Percentiles rank a stretch among this genome's conserved stretches.
Conservation (phyloP, 2,888 invertebrate species). For the Leucoptera coffeella region DNA sequence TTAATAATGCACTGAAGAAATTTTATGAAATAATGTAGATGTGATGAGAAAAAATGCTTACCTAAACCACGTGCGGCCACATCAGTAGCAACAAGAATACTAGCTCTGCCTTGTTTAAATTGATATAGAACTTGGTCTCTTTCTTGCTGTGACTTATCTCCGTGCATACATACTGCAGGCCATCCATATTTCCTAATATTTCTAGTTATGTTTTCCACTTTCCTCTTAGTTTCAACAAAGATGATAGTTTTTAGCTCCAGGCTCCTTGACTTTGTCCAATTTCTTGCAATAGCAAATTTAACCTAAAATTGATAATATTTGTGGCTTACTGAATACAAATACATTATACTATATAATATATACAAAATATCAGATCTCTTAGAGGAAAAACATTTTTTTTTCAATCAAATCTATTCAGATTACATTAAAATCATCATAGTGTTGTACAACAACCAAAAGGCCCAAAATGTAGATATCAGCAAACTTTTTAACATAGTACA, state of each 20-base stretch:
- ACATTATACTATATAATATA: too few relatives aligned
- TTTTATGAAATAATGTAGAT: too few relatives aligned
- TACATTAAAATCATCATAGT: too few relatives aligned
- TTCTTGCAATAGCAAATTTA: slow-evolving; percentile 71
- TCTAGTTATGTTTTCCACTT: slow-evolving; percentile 82
- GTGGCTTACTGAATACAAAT: too few relatives aligned
- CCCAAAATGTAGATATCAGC: too few relatives aligned
- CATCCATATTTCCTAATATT: slow-evolving; percentile 78
- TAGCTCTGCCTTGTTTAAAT: slow-evolving; percentile 80
- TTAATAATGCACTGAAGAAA: too few relatives aligned
- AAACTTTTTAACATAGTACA: too few relatives aligned
- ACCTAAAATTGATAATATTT: slow-evolving; percentile 31
- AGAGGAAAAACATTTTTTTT: too few relatives aligned
- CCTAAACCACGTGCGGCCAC: slow-evolving; percentile 95
- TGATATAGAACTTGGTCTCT: slow-evolving; percentile 88
- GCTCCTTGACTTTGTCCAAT: slow-evolving; percentile 73
- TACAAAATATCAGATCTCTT: neutral
- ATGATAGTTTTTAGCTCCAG: slow-evolving; percentile 89
- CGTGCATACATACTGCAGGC: slow-evolving; percentile 84
- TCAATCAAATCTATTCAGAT: too few relatives aligned
- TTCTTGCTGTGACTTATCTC: slow-evolving; percentile 93
- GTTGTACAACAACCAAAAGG: too few relatives aligned
- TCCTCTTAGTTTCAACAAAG: slow-evolving; percentile 94
- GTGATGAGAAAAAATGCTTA: too few relatives aligned
- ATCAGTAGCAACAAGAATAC: slow-evolving; percentile 93